These are phyloP conservation scores for Blastobasis lacticolella DNA, from an alignment of 2,888 invertebrate genomes.

Conservation along the genomic window DNA sequence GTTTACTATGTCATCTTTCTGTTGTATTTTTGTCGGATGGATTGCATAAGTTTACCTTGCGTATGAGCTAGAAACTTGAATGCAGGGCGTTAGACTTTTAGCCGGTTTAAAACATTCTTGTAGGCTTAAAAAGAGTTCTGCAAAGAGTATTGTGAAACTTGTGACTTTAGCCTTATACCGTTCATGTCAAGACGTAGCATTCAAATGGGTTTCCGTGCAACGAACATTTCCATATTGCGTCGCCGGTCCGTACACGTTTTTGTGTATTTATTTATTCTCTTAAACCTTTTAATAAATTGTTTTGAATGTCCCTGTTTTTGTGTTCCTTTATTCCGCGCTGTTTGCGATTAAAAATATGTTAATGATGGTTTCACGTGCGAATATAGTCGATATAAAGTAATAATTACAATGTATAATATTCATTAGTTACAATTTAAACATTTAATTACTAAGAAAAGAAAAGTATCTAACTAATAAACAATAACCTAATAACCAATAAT, in stretches of 20 bases:
- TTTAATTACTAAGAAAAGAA: no score
- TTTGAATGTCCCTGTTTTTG: background rate
- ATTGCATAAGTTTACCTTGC: no score
- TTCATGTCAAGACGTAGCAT: conserved; percentile 24
- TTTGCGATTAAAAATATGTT: no score
- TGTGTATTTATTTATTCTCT: background rate
- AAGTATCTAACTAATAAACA: no score
- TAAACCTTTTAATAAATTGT: background rate
- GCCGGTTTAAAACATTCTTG: no score
- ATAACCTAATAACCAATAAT: no score
- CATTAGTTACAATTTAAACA: no score
- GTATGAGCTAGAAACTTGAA: background rate
- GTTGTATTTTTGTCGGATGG: no score
- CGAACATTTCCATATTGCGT: conserved; percentile 35
- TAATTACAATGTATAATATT: no score
- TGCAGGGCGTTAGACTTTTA: background rate
- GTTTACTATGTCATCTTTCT: no score
- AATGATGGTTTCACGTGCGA: no score
- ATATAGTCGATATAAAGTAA: no score
- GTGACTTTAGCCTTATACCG: conserved; percentile 26
- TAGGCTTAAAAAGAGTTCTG: background rate
- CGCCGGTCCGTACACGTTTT: conserved; percentile 18
- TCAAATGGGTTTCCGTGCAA: conserved; percentile 36
- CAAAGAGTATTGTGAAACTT: conserved; percentile 8
- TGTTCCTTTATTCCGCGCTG: background rate